A percentile compares a stretch with the other conserved stretches of the same genome.
Conservation (phyloP, 2,113 vertebrate species). For the Colaptes auratus region DNA sequence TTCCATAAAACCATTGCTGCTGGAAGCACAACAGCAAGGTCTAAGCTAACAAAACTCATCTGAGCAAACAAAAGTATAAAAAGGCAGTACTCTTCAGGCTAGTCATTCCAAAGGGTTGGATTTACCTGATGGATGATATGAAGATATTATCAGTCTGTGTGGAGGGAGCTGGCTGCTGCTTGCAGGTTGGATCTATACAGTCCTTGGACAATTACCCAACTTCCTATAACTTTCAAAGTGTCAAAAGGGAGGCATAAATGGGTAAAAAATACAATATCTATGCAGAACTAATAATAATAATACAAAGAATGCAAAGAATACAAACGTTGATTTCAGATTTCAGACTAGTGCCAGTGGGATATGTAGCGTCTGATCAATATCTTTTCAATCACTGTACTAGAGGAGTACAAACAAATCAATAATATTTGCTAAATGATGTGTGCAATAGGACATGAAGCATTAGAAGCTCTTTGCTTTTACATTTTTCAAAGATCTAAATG, state of each 20-base stretch:
- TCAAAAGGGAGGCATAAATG: not conserved
- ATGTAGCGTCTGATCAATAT: not conserved
- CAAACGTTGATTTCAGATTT: not conserved
- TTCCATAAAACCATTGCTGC: not conserved
- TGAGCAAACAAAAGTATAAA: not conserved
- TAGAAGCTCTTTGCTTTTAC: not conserved
- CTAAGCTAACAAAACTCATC: not conserved
- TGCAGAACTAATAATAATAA: not conserved
- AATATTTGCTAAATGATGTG: not conserved
- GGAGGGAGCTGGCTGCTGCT: not conserved
- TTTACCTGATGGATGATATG: not conserved
- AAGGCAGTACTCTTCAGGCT: not conserved
- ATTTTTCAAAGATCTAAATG: not conserved
- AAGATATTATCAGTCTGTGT: not conserved
- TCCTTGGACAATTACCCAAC: not conserved
- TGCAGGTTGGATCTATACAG: not conserved
- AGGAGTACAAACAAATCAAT: not conserved
- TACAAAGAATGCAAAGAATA: not conserved
- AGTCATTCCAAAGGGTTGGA: not conserved
- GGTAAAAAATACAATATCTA: not conserved
- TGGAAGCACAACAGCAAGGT: not conserved
- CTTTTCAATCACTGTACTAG: not conserved
- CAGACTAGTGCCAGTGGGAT: not conserved
- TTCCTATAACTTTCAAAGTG: not conserved
- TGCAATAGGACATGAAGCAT: not conserved